Evolutionary conservation across 2,113 vertebrate genomes (phyloP), one percentile per base, ranked within the genome.

Genomic region (Desmodus rotundus): DNA sequence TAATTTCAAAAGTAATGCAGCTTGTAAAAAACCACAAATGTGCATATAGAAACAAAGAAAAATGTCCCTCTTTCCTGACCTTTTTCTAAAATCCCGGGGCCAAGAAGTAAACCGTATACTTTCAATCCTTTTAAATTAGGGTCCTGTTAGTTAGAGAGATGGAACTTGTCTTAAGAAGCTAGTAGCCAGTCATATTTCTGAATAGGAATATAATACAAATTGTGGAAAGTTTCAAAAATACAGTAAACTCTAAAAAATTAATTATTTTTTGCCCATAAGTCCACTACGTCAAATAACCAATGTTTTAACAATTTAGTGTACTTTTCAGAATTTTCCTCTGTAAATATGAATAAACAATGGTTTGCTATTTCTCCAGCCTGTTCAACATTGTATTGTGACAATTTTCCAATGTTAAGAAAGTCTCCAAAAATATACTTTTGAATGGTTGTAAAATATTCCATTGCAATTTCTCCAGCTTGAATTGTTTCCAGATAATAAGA

Each of bases 1-100:
- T 96, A 96, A 95, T 97, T 97, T 94, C 78, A 91, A 96, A 93
- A 94, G 65, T 91, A 91, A 95, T 89, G 45, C 31, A n/a, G 58
- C 91, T 95, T 97, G 4, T 93, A 91, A 93, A 93, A 95, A 90
- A 87, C 76, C 52, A 83, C 50, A 76, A 74, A 89, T 45, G 45
- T 73, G 28, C 22, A 67, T 73, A 72, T 68, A 86, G 91, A 91
- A 95, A 92, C 5, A 92, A 92, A 96, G 31, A 17, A 76, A 61
- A 95, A 94, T 89, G 11, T 13, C 24, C 43, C 33, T 38, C 50
- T 52, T 94, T 93, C 28, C 52, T 6, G 73, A 56, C 15, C 12
- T 19, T 45, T 91, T 93, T 97, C 54, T 86, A 89, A 94, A 96
- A 90, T 87, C 15, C 22, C 36, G 67, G 41, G 76, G 78, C 61